Percentiles rank a stretch among this genome's conserved stretches.
phyloP scores from a whole-genome alignment of 2,797 vertebrate genomes.

The Buceros bicornis region DNA sequence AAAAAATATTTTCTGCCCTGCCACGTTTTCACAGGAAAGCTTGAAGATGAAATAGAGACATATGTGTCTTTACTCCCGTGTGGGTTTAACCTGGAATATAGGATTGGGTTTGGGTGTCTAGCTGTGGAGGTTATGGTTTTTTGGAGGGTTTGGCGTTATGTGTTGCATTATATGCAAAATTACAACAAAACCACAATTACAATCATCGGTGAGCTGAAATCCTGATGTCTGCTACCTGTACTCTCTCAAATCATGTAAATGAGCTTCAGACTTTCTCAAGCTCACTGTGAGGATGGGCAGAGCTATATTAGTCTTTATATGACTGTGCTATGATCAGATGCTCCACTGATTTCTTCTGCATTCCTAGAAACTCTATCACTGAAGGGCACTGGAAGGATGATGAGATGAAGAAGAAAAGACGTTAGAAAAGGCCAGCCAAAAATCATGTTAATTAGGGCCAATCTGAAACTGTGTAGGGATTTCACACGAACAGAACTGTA shows the following conservation, averaged over 20 bases:
- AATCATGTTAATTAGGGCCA: not conserved
- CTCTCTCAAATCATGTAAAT: not conserved
- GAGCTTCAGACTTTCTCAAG: not conserved
- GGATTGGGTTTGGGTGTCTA: not conserved
- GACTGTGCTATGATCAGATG: not conserved
- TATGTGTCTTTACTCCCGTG: not conserved
- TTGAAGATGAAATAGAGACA: not conserved
- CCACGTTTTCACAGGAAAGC: not conserved
- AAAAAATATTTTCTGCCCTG: not conserved
- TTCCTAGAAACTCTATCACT: not conserved
- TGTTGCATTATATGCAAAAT: not conserved
- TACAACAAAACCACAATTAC: not conserved
- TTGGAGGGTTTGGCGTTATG: rapidly evolving
- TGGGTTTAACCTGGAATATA: not conserved
- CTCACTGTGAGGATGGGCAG: not conserved
- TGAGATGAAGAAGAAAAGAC: not conserved
- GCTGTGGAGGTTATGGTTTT: rapidly evolving
- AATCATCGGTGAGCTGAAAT: not conserved
- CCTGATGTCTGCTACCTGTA: not conserved
- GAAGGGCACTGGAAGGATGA: not conserved
- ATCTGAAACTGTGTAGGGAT: not conserved
- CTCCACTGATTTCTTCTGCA: not conserved
- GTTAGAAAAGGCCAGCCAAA: not conserved
- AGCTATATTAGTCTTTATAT: not conserved
- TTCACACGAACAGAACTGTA: not conserved